Evolutionary conservation across 2,113 vertebrate species (phyloP), one percentile per base, ranked within the genome.

Genomic region (Epinephelus moara): DNA sequence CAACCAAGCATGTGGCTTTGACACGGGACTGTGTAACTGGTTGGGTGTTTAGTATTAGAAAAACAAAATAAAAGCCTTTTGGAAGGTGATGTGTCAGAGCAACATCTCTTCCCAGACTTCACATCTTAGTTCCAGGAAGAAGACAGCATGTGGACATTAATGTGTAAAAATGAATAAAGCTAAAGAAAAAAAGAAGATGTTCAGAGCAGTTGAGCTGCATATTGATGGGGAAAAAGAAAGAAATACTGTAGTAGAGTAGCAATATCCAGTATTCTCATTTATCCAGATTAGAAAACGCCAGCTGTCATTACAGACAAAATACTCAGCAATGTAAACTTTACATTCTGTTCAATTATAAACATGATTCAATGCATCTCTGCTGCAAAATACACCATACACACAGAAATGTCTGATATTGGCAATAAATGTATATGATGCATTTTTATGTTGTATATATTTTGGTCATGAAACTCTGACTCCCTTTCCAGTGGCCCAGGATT

Each of bases 211-310:
- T 37, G 55, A 80, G 71, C 67, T 2, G 2, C 37, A 72, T 52
- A 25, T 53, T 72, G 73, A 63, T 50, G 61, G 75, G 57, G 18
- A 60, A 62, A 49, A 49, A 50, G 62, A 68, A 73, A 72, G 61
- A 83, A 70, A 87, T 61, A 70, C 63, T 89, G 77, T 81, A 57
- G 60, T 7, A 61, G 59, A 81, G 80, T 78, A 85, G 56, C 70
- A 40, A 47, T 72, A 83, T 74, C 62, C 66, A 68, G 45, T 49
- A 60, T 50, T 70, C 25, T 81, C 77, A 62, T 86, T 73, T 57
- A 59, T 78, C 72, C 52, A 83, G 75, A 83, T 89, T 89, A 80
- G 61, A 71, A 67, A 86, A 86, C 49, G 37, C 81, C 81, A 79
- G 78, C 81, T 86, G 78, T 86, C 78, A 75, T 67, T 76, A 72